phyloP scores from a whole-genome alignment of 1,140 invertebrate species.

The Hesperophylax magnus region DNA sequence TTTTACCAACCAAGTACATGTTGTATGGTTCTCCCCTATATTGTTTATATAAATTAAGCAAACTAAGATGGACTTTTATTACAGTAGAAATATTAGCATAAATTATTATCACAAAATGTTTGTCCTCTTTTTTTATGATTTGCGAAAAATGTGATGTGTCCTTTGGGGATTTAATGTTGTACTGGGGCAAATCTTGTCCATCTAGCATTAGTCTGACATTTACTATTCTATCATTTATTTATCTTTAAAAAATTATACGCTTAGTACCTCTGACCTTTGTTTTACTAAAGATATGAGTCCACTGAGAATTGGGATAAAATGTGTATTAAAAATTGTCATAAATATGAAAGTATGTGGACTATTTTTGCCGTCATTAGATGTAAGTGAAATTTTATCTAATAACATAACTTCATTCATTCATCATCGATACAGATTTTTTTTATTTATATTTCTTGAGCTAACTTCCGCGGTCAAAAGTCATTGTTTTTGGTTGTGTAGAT shows the following conservation, averaged over 20 bases:
- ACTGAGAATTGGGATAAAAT: constrained; percentile 17
- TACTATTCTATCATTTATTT: constrained; percentile 25
- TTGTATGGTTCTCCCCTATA: no score
- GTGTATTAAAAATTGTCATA: neutral
- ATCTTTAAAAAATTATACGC: constrained; percentile 34
- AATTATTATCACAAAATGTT: constrained; percentile 1
- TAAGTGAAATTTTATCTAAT: no score
- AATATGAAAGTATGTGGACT: no score
- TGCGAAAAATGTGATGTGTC: constrained; percentile 4
- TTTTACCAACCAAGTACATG: neutral
- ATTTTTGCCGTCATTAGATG: no score
- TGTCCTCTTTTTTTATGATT: neutral
- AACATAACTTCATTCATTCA: no score
- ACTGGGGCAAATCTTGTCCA: constrained; percentile 17
- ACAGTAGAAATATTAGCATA: neutral
- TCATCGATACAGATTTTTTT: no score
- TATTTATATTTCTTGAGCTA: no score
- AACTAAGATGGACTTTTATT: no score
- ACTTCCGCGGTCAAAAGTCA: no score
- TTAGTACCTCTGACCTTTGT: constrained; percentile 30
- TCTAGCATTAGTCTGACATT: constrained; percentile 24
- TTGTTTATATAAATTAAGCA: no score
- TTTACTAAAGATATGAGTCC: constrained; percentile 1
- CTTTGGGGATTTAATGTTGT: constrained; percentile 12
- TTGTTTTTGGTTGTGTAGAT: no score